phyloP scores from a whole-genome alignment of 2,113 vertebrate species.

The Phrynocephalus versicolor region DNA sequence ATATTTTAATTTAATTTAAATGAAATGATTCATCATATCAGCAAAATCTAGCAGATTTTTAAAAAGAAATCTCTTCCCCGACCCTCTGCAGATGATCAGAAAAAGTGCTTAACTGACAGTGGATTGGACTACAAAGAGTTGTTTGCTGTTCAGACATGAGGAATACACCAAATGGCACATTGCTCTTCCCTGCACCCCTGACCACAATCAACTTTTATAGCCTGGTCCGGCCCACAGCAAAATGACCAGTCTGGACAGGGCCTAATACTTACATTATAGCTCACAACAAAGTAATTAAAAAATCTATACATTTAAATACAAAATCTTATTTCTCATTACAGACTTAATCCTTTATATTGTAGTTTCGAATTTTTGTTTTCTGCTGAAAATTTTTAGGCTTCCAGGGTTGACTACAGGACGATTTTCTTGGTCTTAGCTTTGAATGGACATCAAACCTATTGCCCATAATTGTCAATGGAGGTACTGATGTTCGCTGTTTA shows the following conservation, averaged over 20 bases:
- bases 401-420: conserved; percentile 7
- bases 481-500: background rate
- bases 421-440: conserved; percentile 59
- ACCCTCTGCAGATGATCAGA: too few relatives aligned
- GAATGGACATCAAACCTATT: conserved; percentile 67
- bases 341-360: conserved; percentile 85
- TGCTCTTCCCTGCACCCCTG: too few relatives aligned
- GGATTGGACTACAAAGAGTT: too few relatives aligned
- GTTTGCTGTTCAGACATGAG: too few relatives aligned
- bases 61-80: too few relatives aligned
- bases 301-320: background rate
- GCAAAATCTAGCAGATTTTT: too few relatives aligned
- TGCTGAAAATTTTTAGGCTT: conserved; percentile 54
- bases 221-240: background rate
- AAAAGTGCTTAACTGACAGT: too few relatives aligned
- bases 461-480: conserved; percentile 65
- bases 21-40: too few relatives aligned
- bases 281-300: background rate
- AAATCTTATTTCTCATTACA: conserved; percentile 11
- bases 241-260: background rate
- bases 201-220: too few relatives aligned
- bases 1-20: too few relatives aligned
- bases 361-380: conserved; percentile 82
- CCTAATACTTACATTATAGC: background rate
- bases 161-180: too few relatives aligned